Percentiles rank a stretch among this genome's conserved stretches.
phyloP scores from a whole-genome alignment of 2,113 vertebrate genomes.

The Gymnarchus niloticus region DNA sequence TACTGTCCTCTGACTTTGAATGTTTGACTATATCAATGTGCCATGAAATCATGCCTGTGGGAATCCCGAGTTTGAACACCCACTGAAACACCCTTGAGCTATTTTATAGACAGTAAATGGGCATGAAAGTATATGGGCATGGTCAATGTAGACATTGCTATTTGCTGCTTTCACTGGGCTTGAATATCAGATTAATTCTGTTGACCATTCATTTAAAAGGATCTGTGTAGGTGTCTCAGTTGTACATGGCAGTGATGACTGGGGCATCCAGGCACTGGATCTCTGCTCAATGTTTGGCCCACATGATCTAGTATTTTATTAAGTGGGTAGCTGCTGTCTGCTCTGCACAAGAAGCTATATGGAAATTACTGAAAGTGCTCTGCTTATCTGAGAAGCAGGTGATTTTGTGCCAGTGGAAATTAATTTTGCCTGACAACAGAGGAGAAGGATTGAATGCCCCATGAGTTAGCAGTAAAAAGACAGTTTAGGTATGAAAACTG shows the following conservation, averaged over 20 bases:
- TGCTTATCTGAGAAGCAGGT: constrained; percentile 45
- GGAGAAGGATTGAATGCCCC: constrained; percentile 40
- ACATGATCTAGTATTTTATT: constrained; percentile 31
- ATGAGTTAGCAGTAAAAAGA: constrained; percentile 36
- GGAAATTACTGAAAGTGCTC: constrained; percentile 49
- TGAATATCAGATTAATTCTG: not conserved
- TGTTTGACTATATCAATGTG: no score
- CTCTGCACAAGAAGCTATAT: constrained; percentile 42
- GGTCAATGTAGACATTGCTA: not conserved
- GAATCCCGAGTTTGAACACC: no score
- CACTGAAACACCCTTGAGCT: no score
- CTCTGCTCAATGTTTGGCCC: not conserved
- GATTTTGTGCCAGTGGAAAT: constrained; percentile 39
- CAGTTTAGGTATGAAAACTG: not conserved
- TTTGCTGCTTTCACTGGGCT: not conserved
- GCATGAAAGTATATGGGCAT: no score
- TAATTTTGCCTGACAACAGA: constrained; percentile 52
- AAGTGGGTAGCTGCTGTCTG: constrained; percentile 54
- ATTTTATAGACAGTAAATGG: no score
- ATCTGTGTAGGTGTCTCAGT: not conserved
- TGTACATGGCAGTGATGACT: not conserved
- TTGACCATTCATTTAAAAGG: no score
- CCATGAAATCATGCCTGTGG: no score
- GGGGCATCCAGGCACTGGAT: not conserved
- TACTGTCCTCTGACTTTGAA: no score